These are phyloP conservation scores for Ivindomyrus marchei DNA, from an alignment of 2,113 vertebrate genomes.

Conservation along the genomic window DNA sequence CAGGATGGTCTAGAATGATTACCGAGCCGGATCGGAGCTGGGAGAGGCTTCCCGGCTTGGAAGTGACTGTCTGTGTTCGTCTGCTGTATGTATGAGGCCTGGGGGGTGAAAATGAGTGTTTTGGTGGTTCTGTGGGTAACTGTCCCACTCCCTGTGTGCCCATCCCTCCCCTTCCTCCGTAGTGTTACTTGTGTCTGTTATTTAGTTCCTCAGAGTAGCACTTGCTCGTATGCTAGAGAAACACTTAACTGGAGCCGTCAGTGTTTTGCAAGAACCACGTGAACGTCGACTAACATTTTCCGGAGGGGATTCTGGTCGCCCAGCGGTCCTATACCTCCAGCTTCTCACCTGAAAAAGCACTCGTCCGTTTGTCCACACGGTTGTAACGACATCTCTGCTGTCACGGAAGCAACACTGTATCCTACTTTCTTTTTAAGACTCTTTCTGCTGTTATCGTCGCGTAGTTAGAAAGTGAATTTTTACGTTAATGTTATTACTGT, in stretches of 20 bases:
- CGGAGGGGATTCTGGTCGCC: neutral
- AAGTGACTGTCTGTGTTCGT: neutral
- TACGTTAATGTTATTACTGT: neutral
- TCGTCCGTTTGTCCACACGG: neutral
- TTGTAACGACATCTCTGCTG: neutral
- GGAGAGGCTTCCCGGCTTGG: neutral
- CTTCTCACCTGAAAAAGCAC: neutral
- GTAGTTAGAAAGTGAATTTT: neutral
- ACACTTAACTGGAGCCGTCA: neutral
- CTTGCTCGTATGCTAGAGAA: neutral
- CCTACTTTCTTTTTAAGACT: neutral
- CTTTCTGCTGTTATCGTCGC: neutral
- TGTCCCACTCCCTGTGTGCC: neutral
- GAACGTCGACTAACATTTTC: neutral
- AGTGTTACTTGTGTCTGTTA: neutral
- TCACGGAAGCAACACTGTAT: neutral
- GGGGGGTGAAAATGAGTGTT: neutral
- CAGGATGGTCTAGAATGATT: too few species aligned
- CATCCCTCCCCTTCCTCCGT: neutral
- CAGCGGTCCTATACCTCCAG: neutral
- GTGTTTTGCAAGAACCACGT: neutral
- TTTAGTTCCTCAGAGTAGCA: neutral
- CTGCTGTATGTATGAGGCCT: neutral
- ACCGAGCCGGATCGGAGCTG: neutral
- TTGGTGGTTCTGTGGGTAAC: neutral